Percentiles rank a stretch among this genome's conserved stretches.
Conservation (phyloP, 2,888 invertebrate genomes). For the Cetonia aurata region DNA sequence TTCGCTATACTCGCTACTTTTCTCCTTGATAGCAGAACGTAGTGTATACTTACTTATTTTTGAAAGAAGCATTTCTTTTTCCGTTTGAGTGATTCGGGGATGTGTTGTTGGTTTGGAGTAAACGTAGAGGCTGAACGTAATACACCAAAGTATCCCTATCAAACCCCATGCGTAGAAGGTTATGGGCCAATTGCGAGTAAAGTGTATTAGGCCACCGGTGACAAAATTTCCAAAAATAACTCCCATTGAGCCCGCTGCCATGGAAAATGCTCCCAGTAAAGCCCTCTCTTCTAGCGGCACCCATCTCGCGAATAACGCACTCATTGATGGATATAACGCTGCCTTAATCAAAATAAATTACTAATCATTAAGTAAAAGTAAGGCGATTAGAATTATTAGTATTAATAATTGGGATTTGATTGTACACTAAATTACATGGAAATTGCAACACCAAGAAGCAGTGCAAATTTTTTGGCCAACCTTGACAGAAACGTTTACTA, state of each 20-base stretch:
- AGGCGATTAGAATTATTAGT: too few species aligned
- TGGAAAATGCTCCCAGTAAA: conserved; percentile 84
- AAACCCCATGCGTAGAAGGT: conserved; percentile 72
- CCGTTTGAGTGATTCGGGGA: conserved; percentile 70
- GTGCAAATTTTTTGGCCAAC: too few species aligned
- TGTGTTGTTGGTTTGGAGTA: conserved; percentile 69
- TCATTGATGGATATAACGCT: conserved; percentile 77
- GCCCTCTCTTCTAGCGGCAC: conserved; percentile 79
- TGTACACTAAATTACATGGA: too few species aligned
- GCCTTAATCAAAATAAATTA: conserved; percentile 68
- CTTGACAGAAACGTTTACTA: too few species aligned
- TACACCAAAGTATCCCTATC: conserved; percentile 69
- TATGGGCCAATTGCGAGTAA: conserved; percentile 69
- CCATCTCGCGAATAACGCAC: conserved; percentile 11
- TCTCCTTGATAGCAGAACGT: too few species aligned
- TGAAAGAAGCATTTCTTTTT: conserved; percentile 65
- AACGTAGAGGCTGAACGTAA: conserved; percentile 66
- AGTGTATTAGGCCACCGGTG: conserved; percentile 65
- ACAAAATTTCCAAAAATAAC: conserved; percentile 34
- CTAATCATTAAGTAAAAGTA: too few species aligned
- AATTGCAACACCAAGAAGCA: too few species aligned
- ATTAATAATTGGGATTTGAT: too few species aligned
- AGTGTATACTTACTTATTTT: conserved; percentile 33
- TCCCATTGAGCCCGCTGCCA: conserved; percentile 68
- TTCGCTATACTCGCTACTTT: too few species aligned